Percentiles rank a stretch among this genome's conserved stretches.
Evolutionary conservation across 1,140 invertebrate species (phyloP).

Genomic region (Amphibalanus amphitrite): DNA sequence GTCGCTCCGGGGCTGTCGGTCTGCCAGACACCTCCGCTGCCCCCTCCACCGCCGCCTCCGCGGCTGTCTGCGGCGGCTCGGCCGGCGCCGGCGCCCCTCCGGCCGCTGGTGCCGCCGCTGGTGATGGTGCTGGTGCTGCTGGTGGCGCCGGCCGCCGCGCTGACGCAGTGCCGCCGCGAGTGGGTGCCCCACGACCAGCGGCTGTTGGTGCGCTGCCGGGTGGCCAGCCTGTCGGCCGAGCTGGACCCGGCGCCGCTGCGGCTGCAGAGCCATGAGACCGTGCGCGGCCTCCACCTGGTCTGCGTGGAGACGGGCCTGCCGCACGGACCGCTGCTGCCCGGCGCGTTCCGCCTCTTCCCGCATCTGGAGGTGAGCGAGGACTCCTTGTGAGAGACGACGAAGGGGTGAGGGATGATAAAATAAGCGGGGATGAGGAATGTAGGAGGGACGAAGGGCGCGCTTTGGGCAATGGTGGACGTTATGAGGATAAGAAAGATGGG

Average conservation of each 20-base stretch:
- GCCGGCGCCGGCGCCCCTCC: no score
- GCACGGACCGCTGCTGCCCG: background rate
- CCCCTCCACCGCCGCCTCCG: no score
- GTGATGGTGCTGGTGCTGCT: background rate
- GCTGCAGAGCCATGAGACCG: background rate
- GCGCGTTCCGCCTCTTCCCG: background rate
- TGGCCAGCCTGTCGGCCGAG: background rate
- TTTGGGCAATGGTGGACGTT: no score
- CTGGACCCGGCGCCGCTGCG: background rate
- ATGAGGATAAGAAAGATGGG: no score
- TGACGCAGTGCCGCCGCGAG: background rate
- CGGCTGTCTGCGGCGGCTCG: background rate
- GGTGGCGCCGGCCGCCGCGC: no score
- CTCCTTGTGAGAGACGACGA: no score
- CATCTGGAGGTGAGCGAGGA: background rate
- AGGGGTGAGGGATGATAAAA: no score
- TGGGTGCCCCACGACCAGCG: background rate
- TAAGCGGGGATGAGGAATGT: no score
- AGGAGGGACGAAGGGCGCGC: no score
- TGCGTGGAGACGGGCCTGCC: background rate
- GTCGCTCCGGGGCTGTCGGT: no score
- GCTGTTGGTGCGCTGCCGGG: background rate
- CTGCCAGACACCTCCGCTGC: no score
- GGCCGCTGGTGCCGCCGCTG: no score
- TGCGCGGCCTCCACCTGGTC: background rate